Evolutionary conservation across 2,888 invertebrate genomes (phyloP), one percentile per base, ranked within the genome.

Genomic region (Macaria notata): DNA sequence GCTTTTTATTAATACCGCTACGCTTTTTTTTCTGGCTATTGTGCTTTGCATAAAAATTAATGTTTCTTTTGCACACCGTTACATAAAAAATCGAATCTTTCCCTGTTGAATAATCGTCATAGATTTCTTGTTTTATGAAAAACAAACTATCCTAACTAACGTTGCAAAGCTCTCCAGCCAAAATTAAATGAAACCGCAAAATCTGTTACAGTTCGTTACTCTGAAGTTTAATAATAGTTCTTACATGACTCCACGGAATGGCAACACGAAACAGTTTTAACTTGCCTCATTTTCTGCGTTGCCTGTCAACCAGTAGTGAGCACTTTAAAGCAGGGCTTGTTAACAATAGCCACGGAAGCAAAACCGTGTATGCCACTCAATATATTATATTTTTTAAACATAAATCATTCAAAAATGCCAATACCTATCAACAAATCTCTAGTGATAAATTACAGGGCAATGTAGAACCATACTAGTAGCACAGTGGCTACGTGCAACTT

Each of bases 171-270:
- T 19, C 19, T 19, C 19, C 19, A 19, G 19, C 19, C 19, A 33
- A 51, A 31, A 46, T 55, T 43, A 43, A 42, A 57, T 60, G 62
- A 67, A 66, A 68, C 60, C 51, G 65, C 62, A 59, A 52, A 59
- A 61, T 58, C 46, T 43, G 42, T 30, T n/a, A 63, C 74, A 73
- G 69, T 19, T 19, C 19, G 19, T 68, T 70, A 54, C 54, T 33
- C 58, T 51, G 61, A 81, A 86, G 79, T 86, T 84, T 79, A 84
- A 88, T 87, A 81, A 88, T 87, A 81, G 79, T 75, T 65, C 70
- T 66, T 66, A 75, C 83, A 74, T 86, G 87, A 87, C 83, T 83
- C 59, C 78, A 62, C 65, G 62, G 71, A 61, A 61, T 59, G 52
- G 49, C 59, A 49, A 56, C 49, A 36, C 42, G 47, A 49, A 62